Percentiles rank a stretch among this genome's conserved stretches.
phyloP scores from a whole-genome alignment of 2,113 vertebrate genomes.

The Grallaria varia region DNA sequence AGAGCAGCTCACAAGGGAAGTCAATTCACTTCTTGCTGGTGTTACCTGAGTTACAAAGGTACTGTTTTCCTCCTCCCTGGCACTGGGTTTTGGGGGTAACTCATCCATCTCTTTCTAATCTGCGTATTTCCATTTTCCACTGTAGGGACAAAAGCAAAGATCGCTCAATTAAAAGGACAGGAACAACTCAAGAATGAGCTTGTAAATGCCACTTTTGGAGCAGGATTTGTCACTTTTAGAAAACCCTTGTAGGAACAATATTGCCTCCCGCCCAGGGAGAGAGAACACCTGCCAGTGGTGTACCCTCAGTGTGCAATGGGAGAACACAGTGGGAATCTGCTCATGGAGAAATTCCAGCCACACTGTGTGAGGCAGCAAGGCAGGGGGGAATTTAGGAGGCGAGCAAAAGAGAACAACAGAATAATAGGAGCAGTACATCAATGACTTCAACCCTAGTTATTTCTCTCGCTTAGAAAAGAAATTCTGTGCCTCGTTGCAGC shows the following conservation, averaged over 20 bases:
- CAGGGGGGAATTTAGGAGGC: background rate
- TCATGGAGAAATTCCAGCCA: background rate
- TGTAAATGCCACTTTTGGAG: background rate
- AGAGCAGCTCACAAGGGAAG: background rate
- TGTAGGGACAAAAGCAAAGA: background rate
- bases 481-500: background rate
- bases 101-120: background rate
- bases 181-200: background rate
- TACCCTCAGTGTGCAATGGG: background rate
- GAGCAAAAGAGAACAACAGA: background rate
- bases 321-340: fast-evolving
- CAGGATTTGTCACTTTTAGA: background rate
- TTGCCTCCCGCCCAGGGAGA: background rate
- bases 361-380: background rate
- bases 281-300: background rate
- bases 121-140: background rate
- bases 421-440: background rate
- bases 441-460: background rate
- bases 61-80: background rate
- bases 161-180: background rate
- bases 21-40: background rate
- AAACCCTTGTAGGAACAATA: background rate
- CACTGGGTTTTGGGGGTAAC: background rate
- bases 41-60: background rate
- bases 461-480: background rate